These are phyloP conservation scores for Scalopus aquaticus DNA, from an alignment of 2,113 vertebrate genomes.

Conservation along the genomic window DNA sequence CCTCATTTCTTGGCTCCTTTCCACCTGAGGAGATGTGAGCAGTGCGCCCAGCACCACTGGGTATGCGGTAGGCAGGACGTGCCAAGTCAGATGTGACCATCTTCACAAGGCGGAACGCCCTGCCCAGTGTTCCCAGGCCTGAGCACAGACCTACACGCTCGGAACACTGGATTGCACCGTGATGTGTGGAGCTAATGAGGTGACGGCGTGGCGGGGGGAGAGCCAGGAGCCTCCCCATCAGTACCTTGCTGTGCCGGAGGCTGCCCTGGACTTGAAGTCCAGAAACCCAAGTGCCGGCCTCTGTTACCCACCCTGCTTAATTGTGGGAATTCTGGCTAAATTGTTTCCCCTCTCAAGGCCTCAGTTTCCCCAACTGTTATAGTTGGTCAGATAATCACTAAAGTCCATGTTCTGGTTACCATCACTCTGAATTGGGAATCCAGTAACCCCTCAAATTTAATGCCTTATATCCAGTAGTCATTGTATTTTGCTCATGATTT, in stretches of 20 bases:
- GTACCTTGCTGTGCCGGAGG: too few relatives aligned
- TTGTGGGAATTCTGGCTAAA: neutral
- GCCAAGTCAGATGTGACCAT: neutral
- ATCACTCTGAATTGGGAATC: neutral
- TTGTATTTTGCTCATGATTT: neutral
- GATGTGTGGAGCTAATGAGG: neutral
- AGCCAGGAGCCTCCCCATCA: neutral
- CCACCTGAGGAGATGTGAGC: neutral
- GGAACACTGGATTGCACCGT: neutral
- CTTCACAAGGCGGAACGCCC: neutral
- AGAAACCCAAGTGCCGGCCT: neutral
- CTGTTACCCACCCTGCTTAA: neutral
- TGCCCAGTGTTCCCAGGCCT: neutral
- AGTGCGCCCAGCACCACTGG: neutral
- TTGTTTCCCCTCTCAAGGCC: neutral
- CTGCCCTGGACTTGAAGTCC: neutral
- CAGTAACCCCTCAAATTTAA: neutral
- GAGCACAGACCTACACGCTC: neutral
- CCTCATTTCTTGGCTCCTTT: neutral
- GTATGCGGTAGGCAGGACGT: neutral
- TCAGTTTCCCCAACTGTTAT: neutral
- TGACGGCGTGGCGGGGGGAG: fast-evolving
- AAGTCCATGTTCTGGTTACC: neutral
- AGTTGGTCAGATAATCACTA: neutral
- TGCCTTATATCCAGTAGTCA: neutral